Evolutionary conservation across 37 sponge, comb jelly and placozoan genomes (phyloP), one percentile per base, ranked within the genome.

Genomic region (Cladorhizidae sp.): DNA sequence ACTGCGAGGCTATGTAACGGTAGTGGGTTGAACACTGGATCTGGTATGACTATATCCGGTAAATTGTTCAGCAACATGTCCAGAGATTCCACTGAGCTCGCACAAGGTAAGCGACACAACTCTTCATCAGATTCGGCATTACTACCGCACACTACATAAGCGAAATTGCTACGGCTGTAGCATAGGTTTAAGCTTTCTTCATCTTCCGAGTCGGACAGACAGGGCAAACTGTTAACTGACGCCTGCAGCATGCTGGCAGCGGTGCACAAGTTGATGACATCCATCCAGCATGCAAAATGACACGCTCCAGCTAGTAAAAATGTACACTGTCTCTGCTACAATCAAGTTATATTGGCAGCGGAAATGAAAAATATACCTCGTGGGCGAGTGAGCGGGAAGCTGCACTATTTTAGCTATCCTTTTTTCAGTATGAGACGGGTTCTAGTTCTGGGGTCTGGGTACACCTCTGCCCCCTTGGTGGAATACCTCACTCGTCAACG

Each of bases 401-500:
- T n/a, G n/a, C n/a, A n/a, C n/a, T n/a, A n/a, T n/a, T n/a, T n/a
- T n/a, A n/a, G n/a, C n/a, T n/a, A n/a, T n/a, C n/a, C n/a, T n/a
- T n/a, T n/a, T n/a, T n/a, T n/a, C n/a, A n/a, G n/a, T 20, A 42
- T 89, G 80, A 54, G 57, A 18, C 58, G 79, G 14, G 93, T 98
- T 11, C 86, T 98, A 29, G 70, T 98, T 50, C 76, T 98, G 33
- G 99, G 99, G 0, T 93, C 99, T 5, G 97, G 99, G 11, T 80
- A 69, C 57, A 90, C 89, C 0, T 79, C 87, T 12, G 87, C 57
- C 25, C 99, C 99, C 21, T 64, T 96, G 42, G 86, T 98, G 20
- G 91, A 96, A 67, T 94, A 86, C 43, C 79, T 98, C 50, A 83
- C 91, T 23, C 71, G 87, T 39, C 75, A 84, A 25, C 76, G 87